phyloP scores from a whole-genome alignment of 1,140 invertebrate genomes.

The Drosophila parvula region DNA sequence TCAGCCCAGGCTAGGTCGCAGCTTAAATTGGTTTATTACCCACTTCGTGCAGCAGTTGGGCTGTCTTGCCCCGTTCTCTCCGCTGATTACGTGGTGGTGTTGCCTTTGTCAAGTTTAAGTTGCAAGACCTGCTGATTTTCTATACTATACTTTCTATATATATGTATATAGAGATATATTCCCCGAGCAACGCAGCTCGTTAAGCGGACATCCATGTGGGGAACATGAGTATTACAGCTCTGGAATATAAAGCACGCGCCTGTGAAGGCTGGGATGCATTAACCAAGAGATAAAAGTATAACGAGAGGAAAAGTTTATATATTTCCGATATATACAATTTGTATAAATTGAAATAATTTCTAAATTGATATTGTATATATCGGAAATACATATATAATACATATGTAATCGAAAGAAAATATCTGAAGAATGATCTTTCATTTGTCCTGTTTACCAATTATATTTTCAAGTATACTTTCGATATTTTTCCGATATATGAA shows the following conservation, averaged over 20 bases:
- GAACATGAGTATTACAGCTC: background rate
- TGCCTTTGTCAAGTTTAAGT: slow-evolving; percentile 24
- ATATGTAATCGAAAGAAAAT: no score
- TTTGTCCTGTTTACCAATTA: no score
- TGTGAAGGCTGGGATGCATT: background rate
- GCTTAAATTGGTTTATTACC: slow-evolving; percentile 40
- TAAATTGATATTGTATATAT: no score
- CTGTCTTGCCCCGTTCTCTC: background rate
- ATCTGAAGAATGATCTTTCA: no score
- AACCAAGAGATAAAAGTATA: no score
- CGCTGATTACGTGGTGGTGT: background rate
- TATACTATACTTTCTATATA: background rate
- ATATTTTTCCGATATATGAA: no score
- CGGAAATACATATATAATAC: no score
- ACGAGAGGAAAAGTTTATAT: no score
- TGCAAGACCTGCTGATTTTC: background rate
- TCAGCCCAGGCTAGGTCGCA: slow-evolving; percentile 3
- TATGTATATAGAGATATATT: background rate
- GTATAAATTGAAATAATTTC: no score
- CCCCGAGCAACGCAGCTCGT: slow-evolving; percentile 7
- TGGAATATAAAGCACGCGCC: background rate
- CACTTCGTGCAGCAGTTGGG: background rate
- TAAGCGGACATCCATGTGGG: background rate
- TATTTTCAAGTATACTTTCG: no score
- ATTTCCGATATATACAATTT: no score